phyloP scores from a whole-genome alignment of 2,888 invertebrate species.

The Harpagoxenus sublaevis region DNA sequence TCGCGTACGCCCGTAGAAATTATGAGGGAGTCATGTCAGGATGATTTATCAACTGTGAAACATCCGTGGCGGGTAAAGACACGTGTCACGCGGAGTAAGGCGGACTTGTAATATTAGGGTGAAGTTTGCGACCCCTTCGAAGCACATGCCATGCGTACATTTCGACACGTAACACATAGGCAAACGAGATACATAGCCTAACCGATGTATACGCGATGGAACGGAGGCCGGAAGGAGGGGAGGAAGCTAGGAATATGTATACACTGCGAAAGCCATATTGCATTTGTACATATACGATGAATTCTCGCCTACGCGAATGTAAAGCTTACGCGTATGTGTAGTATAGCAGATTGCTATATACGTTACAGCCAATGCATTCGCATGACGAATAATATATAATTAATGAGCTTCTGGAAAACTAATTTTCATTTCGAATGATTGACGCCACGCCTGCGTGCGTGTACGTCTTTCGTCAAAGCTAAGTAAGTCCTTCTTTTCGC shows the following conservation, averaged over 20 bases:
- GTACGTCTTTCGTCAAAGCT: neutral
- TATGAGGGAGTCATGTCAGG: constrained; percentile 30
- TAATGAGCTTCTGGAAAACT: constrained; percentile 42
- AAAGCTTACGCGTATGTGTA: neutral
- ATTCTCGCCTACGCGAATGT: constrained; percentile 17
- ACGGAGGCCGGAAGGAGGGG: neutral
- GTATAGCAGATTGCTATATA: constrained; percentile 20
- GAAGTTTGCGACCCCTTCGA: constrained; percentile 46
- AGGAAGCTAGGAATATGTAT: constrained; percentile 8
- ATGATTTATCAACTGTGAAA: constrained; percentile 48
- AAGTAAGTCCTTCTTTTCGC: neutral
- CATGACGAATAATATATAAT: constrained; percentile 34
- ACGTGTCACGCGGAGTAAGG: constrained; percentile 36
- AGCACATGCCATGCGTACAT: constrained; percentile 24
- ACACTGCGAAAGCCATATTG: neutral
- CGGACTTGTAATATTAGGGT: constrained; percentile 17
- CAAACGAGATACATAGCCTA: constrained; percentile 21
- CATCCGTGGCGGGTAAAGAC: constrained; percentile 34
- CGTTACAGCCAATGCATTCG: constrained; percentile 25
- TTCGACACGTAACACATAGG: constrained; percentile 45
- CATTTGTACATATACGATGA: constrained; percentile 13
- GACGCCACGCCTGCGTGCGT: neutral
- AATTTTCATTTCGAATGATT: constrained; percentile 46
- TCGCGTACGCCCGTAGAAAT: constrained; percentile 9
- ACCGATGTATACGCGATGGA: constrained; percentile 6